Base-by-base conservation (phyloP, 2,797 vertebrate genomes). In the Delichon dasypus region DNA sequence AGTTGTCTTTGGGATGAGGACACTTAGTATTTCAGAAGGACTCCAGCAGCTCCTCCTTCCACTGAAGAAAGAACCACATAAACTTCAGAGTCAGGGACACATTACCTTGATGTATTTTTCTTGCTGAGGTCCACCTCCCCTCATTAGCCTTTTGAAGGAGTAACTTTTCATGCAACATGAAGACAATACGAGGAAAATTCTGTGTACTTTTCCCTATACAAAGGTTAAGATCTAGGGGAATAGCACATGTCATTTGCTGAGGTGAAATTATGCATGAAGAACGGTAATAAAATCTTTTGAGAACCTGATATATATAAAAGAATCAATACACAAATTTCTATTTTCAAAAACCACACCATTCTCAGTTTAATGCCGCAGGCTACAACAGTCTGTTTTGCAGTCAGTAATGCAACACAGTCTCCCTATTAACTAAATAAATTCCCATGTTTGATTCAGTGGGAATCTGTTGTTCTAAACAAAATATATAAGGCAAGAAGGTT, bases 351-450 rank as follows among this genome's bases (percentile, higher is more conserved):
- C 57, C 4, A 14, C 36, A 82, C 51, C 50, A 32, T 22, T 48
- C 54, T 78, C 55, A 44, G 29, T 38, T 80, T 40, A 75, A 68
- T 62, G 51, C 38, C 68, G 22, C 34, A 74, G 58, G 51, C 51
- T 93, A 79, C 54, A 89, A 58, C 44, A 85, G 61, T 48, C 54
- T 34, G 90, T 89, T 93, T 93, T 85, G 85, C 73, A 79, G 54
- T 50, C 74, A 47, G 38, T 61, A 87, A 83, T 60, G 42, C 51
- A 72, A 70, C 16, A 65, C 50, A 60, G 48, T 70, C 47, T 86
- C 36, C 34, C 72, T 85, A 77, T 88, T 94, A 97, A 89, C 72
- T n/a, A 83, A 62, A 90, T 5, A 88, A 91, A 94, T 68, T 95
- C 40, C 53, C 30, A 7, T 40, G 76, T 78, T 81, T 70, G 45